These are phyloP conservation scores for Ctenosaura bakeri DNA, from an alignment of 2,797 vertebrate species.

Conservation along the genomic window DNA sequence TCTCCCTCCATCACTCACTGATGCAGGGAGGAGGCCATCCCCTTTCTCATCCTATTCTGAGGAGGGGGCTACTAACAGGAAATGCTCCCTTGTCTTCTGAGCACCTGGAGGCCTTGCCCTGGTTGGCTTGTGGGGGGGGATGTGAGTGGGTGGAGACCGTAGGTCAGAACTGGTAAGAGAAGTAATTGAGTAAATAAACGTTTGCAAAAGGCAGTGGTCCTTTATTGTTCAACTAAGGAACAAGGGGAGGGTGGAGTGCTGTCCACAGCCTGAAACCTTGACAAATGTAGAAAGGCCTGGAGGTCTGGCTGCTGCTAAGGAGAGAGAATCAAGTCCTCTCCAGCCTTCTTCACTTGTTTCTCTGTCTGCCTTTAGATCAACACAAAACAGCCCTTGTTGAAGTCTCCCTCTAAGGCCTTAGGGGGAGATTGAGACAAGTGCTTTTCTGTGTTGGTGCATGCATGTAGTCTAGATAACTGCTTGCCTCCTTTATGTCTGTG, in stretches of 20 bases:
- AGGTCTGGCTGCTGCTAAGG: background rate
- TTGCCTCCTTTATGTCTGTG: background rate
- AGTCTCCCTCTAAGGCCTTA: background rate
- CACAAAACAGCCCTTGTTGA: too few species aligned
- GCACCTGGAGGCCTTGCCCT: slow-evolving; percentile 1
- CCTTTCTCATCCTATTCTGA: background rate
- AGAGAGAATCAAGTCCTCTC: too few species aligned
- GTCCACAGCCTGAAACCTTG: background rate
- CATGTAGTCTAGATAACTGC: background rate
- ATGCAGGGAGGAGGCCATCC: background rate
- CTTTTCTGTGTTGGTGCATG: background rate
- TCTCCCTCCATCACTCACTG: background rate
- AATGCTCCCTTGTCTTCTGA: background rate
- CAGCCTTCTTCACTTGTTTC: background rate
- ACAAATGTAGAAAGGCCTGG: background rate
- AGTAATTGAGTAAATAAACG: slow-evolving; percentile 65
- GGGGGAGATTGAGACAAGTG: background rate
- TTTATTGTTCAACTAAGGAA: background rate
- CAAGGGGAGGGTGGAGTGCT: background rate
- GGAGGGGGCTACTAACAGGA: background rate
- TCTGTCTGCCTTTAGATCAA: too few species aligned
- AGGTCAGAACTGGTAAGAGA: slow-evolving; percentile 46
- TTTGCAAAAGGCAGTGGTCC: slow-evolving; percentile 46
- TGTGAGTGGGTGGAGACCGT: slow-evolving; percentile 13
- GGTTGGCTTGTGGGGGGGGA: background rate